Base-by-base conservation (phyloP, 2,113 vertebrate species). In the Mola mola region DNA sequence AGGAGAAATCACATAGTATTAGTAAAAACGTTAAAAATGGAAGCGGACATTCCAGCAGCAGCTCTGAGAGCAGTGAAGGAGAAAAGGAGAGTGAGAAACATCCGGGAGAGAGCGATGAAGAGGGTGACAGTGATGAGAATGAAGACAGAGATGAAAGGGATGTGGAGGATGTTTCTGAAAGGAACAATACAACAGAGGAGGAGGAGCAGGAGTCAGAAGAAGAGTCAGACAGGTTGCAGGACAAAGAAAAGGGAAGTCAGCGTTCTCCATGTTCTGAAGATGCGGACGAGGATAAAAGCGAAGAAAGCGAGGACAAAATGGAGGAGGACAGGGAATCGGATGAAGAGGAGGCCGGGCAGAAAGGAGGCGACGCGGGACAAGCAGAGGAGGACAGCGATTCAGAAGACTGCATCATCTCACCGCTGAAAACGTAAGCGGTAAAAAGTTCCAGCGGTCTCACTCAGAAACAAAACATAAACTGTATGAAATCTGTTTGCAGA, bases 381-480 rank as follows among this genome's bases (percentile, higher is more conserved):
- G 16, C 10, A 22, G 62, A 78, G 33, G 66, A 70, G 13, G 79
- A 75, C 16, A 74, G 50, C 3, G 88, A 89, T 22, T 89, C 87
- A 0, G 87, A 89, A 0, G 85, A 91, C 69, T 72, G 63, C 2
- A 90, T 91, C 67, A 66, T 87, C 44, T 79, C 68, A 62, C 79
- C 75, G n/a, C 72, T 76, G 15, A 15, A 24, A 19, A 52, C 13
- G 52, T 42, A 56, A 41, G 24, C 8, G 2, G 16, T 11, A 6
- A 2, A 5, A 31, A 0, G 10, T 0, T 44, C 1, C 3, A 49
- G 38, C 21, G 4, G 20, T 33, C 13, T 38, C 25, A 7, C 12
- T 10, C 19, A 1, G 6, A 3, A 25, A 17, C 1, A 12, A 3
- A 31, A 26, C 2, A 5, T 24, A 12, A 62, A 9, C 29, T 1